Base-by-base conservation (phyloP, 1,140 invertebrate species). In the Grapholita molesta region DNA sequence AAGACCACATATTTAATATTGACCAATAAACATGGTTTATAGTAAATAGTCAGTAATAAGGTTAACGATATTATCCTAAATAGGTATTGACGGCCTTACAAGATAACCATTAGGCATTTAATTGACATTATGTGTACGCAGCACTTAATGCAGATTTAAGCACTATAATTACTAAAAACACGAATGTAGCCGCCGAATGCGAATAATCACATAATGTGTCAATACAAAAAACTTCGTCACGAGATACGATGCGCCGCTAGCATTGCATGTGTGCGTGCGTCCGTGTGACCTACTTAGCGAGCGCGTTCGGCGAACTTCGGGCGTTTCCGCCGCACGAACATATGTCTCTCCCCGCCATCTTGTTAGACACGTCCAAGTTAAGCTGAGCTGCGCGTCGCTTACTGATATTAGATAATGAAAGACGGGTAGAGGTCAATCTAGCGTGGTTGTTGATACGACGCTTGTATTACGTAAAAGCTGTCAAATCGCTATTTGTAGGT, bases 231-330 rank as follows among this genome's bases (percentile, higher is more conserved):
- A 73, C 53, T 69, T 30, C 67, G 55, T 68, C 57, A 38, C 76
- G 77, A 75, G 77, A 74, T 72, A 75, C 78, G 75, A 75, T 78
- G 74, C 71, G 69, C 8, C 21, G 65, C 61, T 69, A 57, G 79
- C 74, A 57, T 71, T 64, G 79, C 74, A 57, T 71, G 83, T 86
- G 84, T 86, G 82, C 55, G 82, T 78, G 82, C 71, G 77, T 83
- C 80, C 75, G 80, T 89, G 79, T 90, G 84, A 86, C 85, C 85
- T 70, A 88, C 75, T 88, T 86, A 48, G 82, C 84, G 84, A 87
- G 32, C 79, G 74, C 75, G 80, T 67, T 87, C 83, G 81, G 76
- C 65, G 7, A 68, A 70, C 84, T 80, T 87, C 85, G 83, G 85
- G 24, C 48, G 71, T 83, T 84, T 83, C 77, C 84, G 83, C 75